Evolutionary conservation across 2,888 invertebrate species (phyloP).

Genomic region (Dasysyrphus albostriatus): DNA sequence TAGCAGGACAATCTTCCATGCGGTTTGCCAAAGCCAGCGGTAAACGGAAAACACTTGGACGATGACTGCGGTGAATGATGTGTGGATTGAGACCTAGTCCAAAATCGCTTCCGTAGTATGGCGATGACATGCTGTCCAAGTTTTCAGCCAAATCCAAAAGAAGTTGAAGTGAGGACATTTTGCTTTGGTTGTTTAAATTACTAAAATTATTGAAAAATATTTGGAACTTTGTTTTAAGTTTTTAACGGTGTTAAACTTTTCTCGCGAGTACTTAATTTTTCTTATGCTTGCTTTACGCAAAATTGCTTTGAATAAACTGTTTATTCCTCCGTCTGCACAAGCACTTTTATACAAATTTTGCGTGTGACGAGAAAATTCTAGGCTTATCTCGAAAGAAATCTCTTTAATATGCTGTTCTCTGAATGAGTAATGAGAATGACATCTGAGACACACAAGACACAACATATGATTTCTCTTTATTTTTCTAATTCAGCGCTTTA

Average conservation of each 20-base stretch:
- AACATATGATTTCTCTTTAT: too few relatives aligned
- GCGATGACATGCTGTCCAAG: constrained; percentile 77
- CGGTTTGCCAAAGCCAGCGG: constrained; percentile 16
- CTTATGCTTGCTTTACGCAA: not conserved
- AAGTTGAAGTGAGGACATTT: constrained; percentile 81
- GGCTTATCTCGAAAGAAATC: not conserved
- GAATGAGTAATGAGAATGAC: too few relatives aligned
- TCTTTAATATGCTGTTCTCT: not conserved
- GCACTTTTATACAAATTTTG: constrained; percentile 1
- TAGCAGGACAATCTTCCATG: constrained; percentile 26
- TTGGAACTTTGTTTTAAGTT: not conserved
- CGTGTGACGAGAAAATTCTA: not conserved
- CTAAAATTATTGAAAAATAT: not conserved
- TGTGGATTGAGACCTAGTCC: constrained; percentile 81
- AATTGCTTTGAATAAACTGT: constrained; percentile 12
- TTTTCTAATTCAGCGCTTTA: too few relatives aligned
- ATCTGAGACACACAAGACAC: too few relatives aligned
- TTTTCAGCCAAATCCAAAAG: constrained; percentile 80
- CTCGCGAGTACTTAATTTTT: not conserved
- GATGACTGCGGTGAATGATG: not conserved
- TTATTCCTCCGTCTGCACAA: not conserved
- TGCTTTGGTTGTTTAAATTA: constrained; percentile 40
- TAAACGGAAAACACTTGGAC: constrained; percentile 24
- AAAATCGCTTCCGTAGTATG: constrained; percentile 77
- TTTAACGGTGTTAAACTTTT: not conserved